phyloP scores from a whole-genome alignment of 2,797 vertebrate genomes.

The Pangasius djambal region DNA sequence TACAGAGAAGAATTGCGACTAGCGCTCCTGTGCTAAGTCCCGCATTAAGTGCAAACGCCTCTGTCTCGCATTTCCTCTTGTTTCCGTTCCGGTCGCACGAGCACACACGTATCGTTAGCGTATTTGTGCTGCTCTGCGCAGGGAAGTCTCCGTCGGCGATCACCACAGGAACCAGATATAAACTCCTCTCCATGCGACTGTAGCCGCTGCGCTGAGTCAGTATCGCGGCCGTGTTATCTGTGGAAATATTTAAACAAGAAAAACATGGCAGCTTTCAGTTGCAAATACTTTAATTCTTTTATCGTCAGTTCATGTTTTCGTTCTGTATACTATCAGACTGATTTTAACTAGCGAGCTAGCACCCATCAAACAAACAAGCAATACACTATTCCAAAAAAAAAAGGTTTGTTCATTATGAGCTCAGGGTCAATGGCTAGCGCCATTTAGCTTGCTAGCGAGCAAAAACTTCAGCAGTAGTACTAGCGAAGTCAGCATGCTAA shows the following conservation, averaged over 20 bases:
- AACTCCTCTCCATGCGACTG: conserved; percentile 84
- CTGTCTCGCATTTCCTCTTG: conserved; percentile 90
- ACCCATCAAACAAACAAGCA: background rate
- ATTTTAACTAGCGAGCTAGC: background rate
- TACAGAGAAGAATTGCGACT: conserved; percentile 92
- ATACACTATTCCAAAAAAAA: background rate
- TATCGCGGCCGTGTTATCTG: conserved; percentile 95
- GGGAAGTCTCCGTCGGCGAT: conserved; percentile 89
- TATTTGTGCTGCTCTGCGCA: conserved; percentile 91
- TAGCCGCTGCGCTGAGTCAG: conserved; percentile 86
- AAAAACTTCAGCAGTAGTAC: background rate
- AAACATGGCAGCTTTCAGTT: background rate
- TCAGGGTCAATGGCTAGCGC: background rate
- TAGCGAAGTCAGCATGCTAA: background rate
- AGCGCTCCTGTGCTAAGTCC: conserved; percentile 94
- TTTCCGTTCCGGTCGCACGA: conserved; percentile 92
- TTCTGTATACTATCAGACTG: background rate
- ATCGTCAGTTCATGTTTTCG: background rate
- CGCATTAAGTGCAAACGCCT: conserved; percentile 87
- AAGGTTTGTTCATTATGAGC: background rate
- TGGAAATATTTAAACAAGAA: conserved; percentile 33
- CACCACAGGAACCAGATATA: conserved; percentile 89
- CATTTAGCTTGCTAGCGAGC: background rate
- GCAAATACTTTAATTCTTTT: background rate
- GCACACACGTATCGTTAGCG: conserved; percentile 89